Evolutionary conservation across 23 tunicate species (phyloP).

Genomic region (Halocynthia aurantium): DNA sequence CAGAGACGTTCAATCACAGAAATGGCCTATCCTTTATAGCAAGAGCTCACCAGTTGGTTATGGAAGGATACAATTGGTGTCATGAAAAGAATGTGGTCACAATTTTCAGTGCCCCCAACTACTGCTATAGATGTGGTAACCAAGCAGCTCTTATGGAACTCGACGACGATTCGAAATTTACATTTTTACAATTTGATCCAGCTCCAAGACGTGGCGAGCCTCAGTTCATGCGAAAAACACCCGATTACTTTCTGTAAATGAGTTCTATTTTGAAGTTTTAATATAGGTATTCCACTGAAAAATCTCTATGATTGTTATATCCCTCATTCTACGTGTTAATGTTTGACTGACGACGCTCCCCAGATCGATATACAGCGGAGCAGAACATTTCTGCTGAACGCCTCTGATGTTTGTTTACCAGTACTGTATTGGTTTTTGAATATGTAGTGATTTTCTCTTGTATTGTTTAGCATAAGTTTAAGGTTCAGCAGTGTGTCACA

Average conservation of each 20-base stretch:
- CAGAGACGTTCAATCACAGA: slow-evolving; percentile 94
- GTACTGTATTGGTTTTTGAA: too few species aligned
- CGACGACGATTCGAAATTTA: slow-evolving; percentile 82
- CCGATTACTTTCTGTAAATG: slow-evolving; percentile 81
- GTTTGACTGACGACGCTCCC: too few species aligned
- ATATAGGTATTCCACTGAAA: too few species aligned
- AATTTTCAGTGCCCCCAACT: slow-evolving; percentile 95
- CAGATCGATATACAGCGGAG: too few species aligned
- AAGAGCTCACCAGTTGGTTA: slow-evolving; percentile 94
- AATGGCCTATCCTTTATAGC: slow-evolving; percentile 84
- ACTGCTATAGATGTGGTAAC: slow-evolving; percentile 98
- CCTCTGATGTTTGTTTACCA: too few species aligned
- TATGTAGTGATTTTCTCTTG: too few species aligned
- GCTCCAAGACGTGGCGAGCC: slow-evolving; percentile 98
- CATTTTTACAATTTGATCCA: slow-evolving; percentile 95
- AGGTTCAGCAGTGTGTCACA: too few species aligned
- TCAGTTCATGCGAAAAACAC: slow-evolving; percentile 89
- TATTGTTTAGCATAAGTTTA: too few species aligned
- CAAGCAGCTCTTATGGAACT: slow-evolving; percentile 97
- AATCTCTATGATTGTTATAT: too few species aligned
- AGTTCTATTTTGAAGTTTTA: too few species aligned
- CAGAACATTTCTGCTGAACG: too few species aligned
- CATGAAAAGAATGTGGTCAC: slow-evolving; percentile 98
- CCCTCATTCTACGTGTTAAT: too few species aligned
- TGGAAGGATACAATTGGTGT: slow-evolving; percentile 99